phyloP scores from a whole-genome alignment of 2,888 invertebrate genomes.

The Megaustenia siamemsis region DNA sequence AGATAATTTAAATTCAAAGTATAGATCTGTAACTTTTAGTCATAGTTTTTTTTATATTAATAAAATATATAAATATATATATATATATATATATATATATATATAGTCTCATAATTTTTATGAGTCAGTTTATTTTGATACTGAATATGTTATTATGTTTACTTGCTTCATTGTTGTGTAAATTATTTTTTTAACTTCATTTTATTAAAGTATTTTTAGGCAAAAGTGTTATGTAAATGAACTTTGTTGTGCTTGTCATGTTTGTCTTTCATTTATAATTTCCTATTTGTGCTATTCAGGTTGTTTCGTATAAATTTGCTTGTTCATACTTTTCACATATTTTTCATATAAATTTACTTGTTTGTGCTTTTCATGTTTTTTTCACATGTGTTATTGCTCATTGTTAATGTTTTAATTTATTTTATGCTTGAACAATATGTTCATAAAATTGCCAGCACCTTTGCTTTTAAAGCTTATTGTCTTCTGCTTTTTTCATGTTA shows the following conservation, averaged over 20 bases:
- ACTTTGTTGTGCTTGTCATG: neutral
- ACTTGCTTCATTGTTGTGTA: neutral
- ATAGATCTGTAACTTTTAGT: neutral
- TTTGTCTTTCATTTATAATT: neutral
- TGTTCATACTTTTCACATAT: no score
- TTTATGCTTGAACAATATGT: no score
- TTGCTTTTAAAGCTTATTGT: no score
- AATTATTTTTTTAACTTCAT: neutral
- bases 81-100: neutral
- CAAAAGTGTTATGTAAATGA: neutral
- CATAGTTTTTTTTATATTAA: neutral
- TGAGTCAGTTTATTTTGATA: neutral
- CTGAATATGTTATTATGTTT: neutral
- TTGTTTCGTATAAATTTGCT: no score
- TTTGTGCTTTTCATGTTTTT: no score
- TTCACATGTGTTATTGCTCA: no score
- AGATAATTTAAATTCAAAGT: no score
- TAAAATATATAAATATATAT: neutral
- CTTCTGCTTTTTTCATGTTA: no score
- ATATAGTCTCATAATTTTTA: no score
- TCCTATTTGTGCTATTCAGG: neutral
- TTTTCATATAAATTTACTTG: no score
- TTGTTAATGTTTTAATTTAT: no score
- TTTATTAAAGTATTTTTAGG: constrained; percentile 15
- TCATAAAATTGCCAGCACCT: no score